Evolutionary conservation across 35 echinoderm and acorn worm species (phyloP).

Genomic region (Apostichopus japonicus): DNA sequence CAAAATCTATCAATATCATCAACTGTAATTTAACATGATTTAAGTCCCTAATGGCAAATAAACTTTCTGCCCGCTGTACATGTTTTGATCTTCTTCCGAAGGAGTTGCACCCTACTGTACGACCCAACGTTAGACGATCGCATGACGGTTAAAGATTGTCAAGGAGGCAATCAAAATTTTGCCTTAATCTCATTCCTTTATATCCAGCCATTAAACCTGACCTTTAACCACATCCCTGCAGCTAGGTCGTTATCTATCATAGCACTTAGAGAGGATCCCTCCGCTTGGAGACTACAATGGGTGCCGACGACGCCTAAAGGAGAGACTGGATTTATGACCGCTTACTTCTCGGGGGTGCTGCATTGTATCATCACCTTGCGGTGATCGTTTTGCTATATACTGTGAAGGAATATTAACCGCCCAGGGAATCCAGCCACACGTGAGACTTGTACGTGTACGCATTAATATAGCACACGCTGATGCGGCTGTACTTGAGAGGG

Average conservation of each 20-base stretch:
- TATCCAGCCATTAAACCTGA: not conserved
- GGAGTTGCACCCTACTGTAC: no score
- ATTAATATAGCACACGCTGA: no score
- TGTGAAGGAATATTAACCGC: no score
- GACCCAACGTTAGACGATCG: no score
- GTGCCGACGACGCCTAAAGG: not conserved
- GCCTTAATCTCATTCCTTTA: conserved; percentile 8
- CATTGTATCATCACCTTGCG: conserved; percentile 22
- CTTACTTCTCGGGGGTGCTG: not conserved
- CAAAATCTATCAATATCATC: not conserved
- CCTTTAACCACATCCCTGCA: not conserved
- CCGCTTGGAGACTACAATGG: conserved; percentile 11
- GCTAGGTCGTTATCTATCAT: not conserved
- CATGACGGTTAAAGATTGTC: not conserved
- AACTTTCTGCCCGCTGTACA: not conserved
- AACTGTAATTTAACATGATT: not conserved
- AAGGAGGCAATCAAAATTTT: not conserved
- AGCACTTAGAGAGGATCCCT: conserved; percentile 29
- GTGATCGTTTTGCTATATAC: not conserved
- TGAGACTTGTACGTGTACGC: no score
- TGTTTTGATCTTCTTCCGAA: no score
- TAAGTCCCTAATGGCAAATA: not conserved
- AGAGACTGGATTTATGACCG: not conserved
- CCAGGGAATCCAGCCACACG: no score
- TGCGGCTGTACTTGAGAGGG: no score